Conservation (phyloP, 2,113 vertebrate genomes). For the Eulemur macaco region DNA sequence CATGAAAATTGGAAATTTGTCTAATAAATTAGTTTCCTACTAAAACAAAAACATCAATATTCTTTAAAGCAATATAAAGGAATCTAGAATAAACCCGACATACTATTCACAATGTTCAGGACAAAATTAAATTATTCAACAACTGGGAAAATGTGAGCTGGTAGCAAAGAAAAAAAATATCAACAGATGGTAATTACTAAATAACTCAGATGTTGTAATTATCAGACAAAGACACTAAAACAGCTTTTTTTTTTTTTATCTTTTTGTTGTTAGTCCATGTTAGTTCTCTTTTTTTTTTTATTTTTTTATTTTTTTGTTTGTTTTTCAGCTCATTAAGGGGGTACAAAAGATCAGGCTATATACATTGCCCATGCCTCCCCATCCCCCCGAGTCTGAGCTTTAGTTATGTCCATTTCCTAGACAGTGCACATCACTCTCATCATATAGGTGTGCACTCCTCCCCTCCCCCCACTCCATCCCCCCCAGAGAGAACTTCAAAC, state of each 20-base stretch:
- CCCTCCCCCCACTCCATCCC: too few species aligned
- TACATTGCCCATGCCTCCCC: too few species aligned
- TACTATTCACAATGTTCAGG: background rate
- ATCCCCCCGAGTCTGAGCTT: too few species aligned
- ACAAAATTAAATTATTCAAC: background rate
- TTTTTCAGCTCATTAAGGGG: too few species aligned
- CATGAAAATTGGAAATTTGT: background rate
- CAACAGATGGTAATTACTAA: background rate
- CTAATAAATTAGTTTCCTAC: background rate
- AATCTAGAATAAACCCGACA: background rate
- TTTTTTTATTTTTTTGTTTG: too few species aligned
- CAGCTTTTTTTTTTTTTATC: background rate
- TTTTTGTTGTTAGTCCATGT: too few species aligned
- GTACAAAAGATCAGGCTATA: too few species aligned
- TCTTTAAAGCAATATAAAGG: background rate
- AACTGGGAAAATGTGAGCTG: background rate
- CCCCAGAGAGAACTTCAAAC: too few species aligned
- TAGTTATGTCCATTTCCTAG: too few species aligned
- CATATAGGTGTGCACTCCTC: too few species aligned
- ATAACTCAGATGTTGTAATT: background rate
- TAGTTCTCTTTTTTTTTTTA: too few species aligned
- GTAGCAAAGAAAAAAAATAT: background rate
- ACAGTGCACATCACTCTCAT: too few species aligned
- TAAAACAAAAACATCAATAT: background rate
- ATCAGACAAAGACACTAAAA: background rate